Evolutionary conservation across 2,888 invertebrate genomes (phyloP), one percentile per base, ranked within the genome.

Genomic region (Scrobipalpa atriplicella): DNA sequence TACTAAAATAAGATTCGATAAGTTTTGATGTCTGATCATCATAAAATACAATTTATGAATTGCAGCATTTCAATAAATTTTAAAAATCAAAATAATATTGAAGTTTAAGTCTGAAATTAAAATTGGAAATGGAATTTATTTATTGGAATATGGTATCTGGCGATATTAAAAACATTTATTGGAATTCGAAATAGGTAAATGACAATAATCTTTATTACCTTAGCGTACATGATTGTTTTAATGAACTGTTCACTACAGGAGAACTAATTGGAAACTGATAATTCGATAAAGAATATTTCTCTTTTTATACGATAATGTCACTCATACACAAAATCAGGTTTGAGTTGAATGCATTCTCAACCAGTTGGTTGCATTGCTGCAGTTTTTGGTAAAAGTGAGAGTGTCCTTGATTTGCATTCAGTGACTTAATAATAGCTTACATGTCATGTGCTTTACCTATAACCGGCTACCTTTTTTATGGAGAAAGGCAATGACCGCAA

Each of bases 221-320:
- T 58, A 2, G 58, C n/a, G 29, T 58, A 58, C 58, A 58, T 58
- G 29, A 29, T 58, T 58, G 58, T 58, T 54, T 54, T 36, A 58
- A 13, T 29, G 21, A 58, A 38, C 36, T 58, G 58, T 58, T 58
- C 5, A n/a, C 58, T 36, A n/a, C n/a, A 36, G 6, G n/a, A 29
- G 7, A 11, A 58, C 58, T 13, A 11, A 36, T 58, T n/a, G 16
- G 21, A 36, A 36, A 58, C 58, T 58, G 58, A 58, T 36, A n/a
- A 58, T 36, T 58, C 21, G 29, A n/a, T 36, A 10, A 36, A n/a
- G 2, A 29, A 6, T 36, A 13, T 58, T 38, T 58, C 1, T 36
- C 58, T 58, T 58, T 58, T 58, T 58, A 58, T 58, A 58, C 58
- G 1, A 13, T 13, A 11, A 13, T 13, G 43, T 13, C 13, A 43